Evolutionary conservation across 2,113 vertebrate species (phyloP).

Genomic region (Zeus faber): DNA sequence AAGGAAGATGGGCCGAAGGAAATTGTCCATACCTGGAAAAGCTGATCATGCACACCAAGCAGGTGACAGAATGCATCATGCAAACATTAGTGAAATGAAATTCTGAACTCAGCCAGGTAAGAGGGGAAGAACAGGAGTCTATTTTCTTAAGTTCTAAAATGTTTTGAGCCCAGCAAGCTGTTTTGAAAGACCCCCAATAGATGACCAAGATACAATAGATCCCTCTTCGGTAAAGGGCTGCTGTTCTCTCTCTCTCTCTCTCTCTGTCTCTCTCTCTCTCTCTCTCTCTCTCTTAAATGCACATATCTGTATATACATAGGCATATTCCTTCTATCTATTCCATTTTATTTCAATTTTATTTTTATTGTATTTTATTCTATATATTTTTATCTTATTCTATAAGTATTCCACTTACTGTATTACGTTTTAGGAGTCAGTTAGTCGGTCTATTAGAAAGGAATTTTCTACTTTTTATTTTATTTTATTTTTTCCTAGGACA

Average conservation of each 20-base stretch:
- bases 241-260: background rate
- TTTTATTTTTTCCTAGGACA: no score
- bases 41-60: no score
- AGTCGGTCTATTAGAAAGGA: no score
- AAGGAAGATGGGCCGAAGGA: no score
- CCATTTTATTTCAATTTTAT: background rate
- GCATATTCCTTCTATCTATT: background rate
- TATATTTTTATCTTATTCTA: background rate
- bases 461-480: no score
- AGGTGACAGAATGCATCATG: no score
- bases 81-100: no score
- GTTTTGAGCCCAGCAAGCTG: constrained; percentile 1
- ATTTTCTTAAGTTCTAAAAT: constrained; percentile 13
- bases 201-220: constrained; percentile 32
- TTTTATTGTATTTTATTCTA: background rate
- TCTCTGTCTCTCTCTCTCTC: background rate
- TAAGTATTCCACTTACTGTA: no score
- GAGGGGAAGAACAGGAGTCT: constrained; percentile 4
- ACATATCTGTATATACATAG: no score
- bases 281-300: background rate
- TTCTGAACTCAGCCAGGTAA: background rate
- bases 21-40: no score
- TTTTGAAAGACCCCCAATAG: constrained; percentile 19
- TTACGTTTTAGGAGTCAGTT: no score
- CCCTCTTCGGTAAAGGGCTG: background rate